A percentile compares a stretch with the other conserved stretches of the same genome.
Conservation (phyloP, 2,113 vertebrate genomes). For the Oophaga pumilio region DNA sequence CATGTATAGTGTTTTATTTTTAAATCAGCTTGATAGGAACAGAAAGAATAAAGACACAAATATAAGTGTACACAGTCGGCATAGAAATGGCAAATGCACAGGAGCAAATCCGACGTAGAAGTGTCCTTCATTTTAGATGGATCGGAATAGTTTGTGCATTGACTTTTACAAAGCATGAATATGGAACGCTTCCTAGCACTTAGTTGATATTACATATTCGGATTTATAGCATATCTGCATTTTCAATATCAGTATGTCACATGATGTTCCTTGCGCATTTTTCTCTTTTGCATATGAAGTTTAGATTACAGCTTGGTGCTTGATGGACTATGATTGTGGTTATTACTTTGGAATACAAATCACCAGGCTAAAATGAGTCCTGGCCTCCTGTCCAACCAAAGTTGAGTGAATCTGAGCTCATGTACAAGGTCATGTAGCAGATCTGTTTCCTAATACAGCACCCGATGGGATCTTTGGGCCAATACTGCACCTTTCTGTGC, state of each 20-base stretch:
- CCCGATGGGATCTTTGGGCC: no score
- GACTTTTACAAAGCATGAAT: not conserved
- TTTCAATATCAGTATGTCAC: not conserved
- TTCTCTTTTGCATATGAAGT: not conserved
- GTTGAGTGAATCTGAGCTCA: no score
- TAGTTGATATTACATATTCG: not conserved
- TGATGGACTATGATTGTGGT: no score
- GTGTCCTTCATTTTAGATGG: not conserved
- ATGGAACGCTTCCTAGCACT: not conserved
- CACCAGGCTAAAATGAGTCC: no score
- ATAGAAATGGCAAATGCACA: not conserved
- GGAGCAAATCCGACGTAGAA: not conserved
- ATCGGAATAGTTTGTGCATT: not conserved
- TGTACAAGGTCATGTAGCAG: no score
- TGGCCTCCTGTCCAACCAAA: no score
- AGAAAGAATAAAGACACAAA: not conserved
- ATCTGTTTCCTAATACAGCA: no score
- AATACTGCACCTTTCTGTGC: no score
- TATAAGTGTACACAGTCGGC: not conserved
- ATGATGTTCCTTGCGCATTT: not conserved
- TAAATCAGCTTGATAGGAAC: not conserved
- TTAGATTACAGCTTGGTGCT: not conserved
- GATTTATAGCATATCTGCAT: not conserved
- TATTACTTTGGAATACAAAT: no score
- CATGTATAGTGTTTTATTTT: not conserved